Percentiles rank a stretch among this genome's conserved stretches.
These are phyloP conservation scores for Amphiura filiformis DNA, from an alignment of 35 echinoderm and acorn worm genomes.

Conservation along the genomic window DNA sequence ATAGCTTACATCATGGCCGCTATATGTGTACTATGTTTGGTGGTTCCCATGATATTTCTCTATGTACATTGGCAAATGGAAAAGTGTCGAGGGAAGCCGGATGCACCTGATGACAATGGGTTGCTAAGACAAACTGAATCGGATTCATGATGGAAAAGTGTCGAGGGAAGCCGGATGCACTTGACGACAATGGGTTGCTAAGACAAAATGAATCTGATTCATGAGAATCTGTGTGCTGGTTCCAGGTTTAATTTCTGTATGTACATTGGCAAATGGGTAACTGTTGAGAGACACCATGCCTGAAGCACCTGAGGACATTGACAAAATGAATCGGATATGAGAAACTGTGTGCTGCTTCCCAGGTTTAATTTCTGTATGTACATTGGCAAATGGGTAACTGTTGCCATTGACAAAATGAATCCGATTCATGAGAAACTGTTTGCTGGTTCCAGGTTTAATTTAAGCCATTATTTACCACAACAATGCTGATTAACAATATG, in stretches of 20 bases:
- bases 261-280: slow-evolving; percentile 24
- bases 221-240: too few species aligned
- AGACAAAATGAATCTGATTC: neutral
- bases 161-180: neutral
- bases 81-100: neutral
- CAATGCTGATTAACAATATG: too few species aligned
- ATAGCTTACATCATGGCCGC: slow-evolving; percentile 64
- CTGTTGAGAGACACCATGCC: neutral
- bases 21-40: slow-evolving; percentile 71
- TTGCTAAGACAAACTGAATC: neutral
- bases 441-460: too few species aligned
- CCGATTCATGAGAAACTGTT: too few species aligned
- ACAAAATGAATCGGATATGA: neutral
- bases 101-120: slow-evolving; percentile 16
- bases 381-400: slow-evolving; percentile 22
- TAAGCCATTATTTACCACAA: too few species aligned
- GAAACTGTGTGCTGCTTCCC: slow-evolving; percentile 26
- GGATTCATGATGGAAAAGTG: neutral
- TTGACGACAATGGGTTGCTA: slow-evolving; percentile 18
- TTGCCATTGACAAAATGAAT: neutral
- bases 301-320: slow-evolving; percentile 12
- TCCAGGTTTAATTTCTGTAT: too few species aligned
- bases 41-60: slow-evolving; percentile 63
- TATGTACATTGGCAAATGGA: slow-evolving; percentile 44
- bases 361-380: slow-evolving; percentile 14